These are phyloP conservation scores for Polyergus mexicanus DNA, from an alignment of 1,140 invertebrate genomes.

Conservation along the genomic window DNA sequence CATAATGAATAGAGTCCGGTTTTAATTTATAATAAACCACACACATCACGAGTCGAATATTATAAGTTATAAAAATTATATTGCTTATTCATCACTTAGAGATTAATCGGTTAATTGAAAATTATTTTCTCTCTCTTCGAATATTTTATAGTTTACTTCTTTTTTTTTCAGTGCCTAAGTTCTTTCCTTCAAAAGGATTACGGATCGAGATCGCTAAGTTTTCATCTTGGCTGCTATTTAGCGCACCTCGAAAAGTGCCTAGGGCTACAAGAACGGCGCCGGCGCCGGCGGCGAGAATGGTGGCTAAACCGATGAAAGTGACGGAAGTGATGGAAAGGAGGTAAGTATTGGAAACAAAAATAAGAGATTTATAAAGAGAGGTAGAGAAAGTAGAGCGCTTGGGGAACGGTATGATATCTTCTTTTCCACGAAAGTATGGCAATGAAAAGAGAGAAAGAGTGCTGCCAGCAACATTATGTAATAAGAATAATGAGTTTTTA, in stretches of 20 bases:
- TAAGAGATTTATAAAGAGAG: conserved; percentile 5
- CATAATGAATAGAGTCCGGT: not conserved
- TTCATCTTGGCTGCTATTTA: conserved; percentile 68
- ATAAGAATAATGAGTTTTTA: conserved; percentile 42
- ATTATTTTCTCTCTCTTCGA: not conserved
- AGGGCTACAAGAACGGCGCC: conserved; percentile 24
- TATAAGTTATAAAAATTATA: not conserved
- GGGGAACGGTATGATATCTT: not conserved
- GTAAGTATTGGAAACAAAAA: conserved; percentile 38
- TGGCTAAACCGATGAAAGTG: conserved; percentile 55
- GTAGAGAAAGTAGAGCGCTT: not conserved
- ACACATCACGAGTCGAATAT: not conserved
- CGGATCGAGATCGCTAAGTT: conserved; percentile 46
- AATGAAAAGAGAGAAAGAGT: conserved; percentile 19
- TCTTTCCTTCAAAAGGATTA: not conserved
- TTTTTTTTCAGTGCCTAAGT: not conserved
- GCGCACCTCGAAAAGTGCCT: conserved; percentile 57
- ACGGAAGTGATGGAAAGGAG: conserved; percentile 18
- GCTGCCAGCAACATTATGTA: conserved; percentile 18
- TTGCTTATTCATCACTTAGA: not conserved
- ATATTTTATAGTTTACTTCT: not conserved
- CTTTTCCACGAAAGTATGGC: conserved; percentile 10
- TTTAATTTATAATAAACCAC: not conserved
- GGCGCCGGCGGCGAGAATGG: not conserved
- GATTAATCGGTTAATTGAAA: too few relatives aligned